Evolutionary conservation across 2,113 vertebrate species (phyloP).

Genomic region (Lota lota): DNA sequence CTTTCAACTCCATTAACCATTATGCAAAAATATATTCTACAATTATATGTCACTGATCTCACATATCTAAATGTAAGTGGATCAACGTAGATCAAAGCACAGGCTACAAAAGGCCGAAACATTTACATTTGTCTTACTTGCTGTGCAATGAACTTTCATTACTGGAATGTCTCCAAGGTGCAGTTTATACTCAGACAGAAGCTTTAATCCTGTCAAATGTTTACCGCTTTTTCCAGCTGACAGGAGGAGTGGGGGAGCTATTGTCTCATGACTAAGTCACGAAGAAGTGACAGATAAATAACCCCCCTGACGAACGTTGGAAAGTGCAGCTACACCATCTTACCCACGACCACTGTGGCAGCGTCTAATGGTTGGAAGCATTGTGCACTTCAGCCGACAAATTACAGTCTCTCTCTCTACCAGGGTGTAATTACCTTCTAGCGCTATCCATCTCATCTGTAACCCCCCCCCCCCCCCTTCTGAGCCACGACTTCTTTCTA

Average conservation of each 20-base stretch:
- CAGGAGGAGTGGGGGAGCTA: not conserved
- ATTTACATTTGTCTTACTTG: too few relatives aligned
- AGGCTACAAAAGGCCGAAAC: too few relatives aligned
- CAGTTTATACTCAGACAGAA: not conserved
- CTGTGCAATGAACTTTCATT: not conserved
- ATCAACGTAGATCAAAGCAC: too few relatives aligned
- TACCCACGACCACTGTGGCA: not conserved
- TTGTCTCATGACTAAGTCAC: not conserved
- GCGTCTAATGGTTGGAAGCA: not conserved
- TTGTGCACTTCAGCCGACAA: not conserved
- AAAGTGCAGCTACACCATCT: not conserved
- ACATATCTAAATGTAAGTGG: too few relatives aligned
- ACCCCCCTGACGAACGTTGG: not conserved
- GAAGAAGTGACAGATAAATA: not conserved
- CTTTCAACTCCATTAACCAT: too few relatives aligned
- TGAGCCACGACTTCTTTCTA: not conserved
- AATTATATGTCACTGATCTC: too few relatives aligned
- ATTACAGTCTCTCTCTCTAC: conserved; percentile 14
- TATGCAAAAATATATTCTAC: too few relatives aligned
- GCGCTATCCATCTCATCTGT: conserved; percentile 15
- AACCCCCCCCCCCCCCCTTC: not conserved
- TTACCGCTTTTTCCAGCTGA: not conserved
- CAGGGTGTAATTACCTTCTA: conserved; percentile 12
- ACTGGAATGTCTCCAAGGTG: conserved; percentile 7
- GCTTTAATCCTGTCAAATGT: not conserved